phyloP scores from a whole-genome alignment of 2,888 invertebrate genomes.

The Teinopalpus imperialis region DNA sequence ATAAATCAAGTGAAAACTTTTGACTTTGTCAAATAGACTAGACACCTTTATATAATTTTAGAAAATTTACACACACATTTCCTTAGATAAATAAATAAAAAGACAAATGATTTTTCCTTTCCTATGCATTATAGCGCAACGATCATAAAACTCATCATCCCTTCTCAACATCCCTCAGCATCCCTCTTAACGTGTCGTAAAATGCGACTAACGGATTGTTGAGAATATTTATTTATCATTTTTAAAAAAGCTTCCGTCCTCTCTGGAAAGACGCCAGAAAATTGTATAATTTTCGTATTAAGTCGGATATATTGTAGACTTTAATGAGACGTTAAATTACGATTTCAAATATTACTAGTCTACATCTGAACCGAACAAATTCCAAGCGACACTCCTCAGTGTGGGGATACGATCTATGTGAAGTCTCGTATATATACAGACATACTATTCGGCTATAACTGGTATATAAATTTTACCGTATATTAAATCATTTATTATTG shows the following conservation, averaged over 20 bases:
- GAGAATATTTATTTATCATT: conserved; percentile 25
- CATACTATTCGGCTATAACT: too few relatives aligned
- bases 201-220: conserved; percentile 24
- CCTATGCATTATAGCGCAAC: conserved; percentile 13
- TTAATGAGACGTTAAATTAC: conserved; percentile 21
- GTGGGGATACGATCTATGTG: too few relatives aligned
- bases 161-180: too few relatives aligned
- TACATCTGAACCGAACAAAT: neutral
- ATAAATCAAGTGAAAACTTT: too few relatives aligned
- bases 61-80: too few relatives aligned
- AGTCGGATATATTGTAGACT: conserved; percentile 14
- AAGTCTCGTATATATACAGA: too few relatives aligned
- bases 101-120: conserved; percentile 9
- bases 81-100: too few relatives aligned
- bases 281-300: conserved; percentile 23
- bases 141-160: conserved; percentile 24
- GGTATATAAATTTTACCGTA: too few relatives aligned
- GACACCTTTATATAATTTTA: too few relatives aligned
- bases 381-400: too few relatives aligned
- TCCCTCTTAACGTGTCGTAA: conserved; percentile 26
- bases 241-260: conserved; percentile 20
- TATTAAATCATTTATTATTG: too few relatives aligned
- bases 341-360: conserved; percentile 5
- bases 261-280: conserved; percentile 21
- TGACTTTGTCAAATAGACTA: too few relatives aligned